Evolutionary conservation across 2,113 vertebrate genomes (phyloP).

Genomic region (Nerophis lumbriciformis): DNA sequence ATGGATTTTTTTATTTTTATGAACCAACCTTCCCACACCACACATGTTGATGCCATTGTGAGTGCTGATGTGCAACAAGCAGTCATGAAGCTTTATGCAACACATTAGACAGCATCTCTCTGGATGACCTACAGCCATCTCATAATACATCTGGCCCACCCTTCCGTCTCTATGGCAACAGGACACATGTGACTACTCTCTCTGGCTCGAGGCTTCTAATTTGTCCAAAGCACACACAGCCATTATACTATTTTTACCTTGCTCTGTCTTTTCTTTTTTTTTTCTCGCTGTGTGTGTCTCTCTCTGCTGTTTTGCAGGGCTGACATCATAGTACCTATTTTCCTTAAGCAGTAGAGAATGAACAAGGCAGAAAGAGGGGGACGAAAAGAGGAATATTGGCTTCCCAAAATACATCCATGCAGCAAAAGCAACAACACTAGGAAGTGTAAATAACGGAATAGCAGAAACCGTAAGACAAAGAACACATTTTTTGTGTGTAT

Average conservation of each 20-base stretch:
- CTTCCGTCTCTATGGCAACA: conserved; percentile 39
- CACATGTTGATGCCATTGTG: neutral
- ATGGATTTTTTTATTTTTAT: neutral
- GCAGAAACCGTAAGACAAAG: neutral
- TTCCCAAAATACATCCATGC: conserved; percentile 38
- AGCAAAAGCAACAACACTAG: conserved; percentile 4
- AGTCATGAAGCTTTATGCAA: conserved; percentile 5
- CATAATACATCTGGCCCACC: conserved; percentile 43
- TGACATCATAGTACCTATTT: conserved; percentile 56
- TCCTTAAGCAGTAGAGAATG: conserved; percentile 32
- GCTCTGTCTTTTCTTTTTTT: conserved; percentile 24
- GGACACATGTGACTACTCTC: conserved; percentile 42
- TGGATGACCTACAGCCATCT: conserved; percentile 45
- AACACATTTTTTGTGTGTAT: neutral
- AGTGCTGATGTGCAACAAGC: neutral
- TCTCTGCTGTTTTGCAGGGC: conserved; percentile 44
- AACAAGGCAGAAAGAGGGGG: conserved; percentile 19
- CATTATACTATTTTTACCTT: conserved; percentile 62
- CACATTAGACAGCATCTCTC: conserved; percentile 23
- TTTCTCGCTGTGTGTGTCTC: conserved; percentile 6
- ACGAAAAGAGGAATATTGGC: conserved; percentile 24
- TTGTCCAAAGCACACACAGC: conserved; percentile 57
- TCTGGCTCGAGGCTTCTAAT: conserved; percentile 56
- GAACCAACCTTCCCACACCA: neutral
- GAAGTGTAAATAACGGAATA: neutral